phyloP scores from a whole-genome alignment of 2,797 vertebrate genomes.

The Gymnodraco acuticeps region DNA sequence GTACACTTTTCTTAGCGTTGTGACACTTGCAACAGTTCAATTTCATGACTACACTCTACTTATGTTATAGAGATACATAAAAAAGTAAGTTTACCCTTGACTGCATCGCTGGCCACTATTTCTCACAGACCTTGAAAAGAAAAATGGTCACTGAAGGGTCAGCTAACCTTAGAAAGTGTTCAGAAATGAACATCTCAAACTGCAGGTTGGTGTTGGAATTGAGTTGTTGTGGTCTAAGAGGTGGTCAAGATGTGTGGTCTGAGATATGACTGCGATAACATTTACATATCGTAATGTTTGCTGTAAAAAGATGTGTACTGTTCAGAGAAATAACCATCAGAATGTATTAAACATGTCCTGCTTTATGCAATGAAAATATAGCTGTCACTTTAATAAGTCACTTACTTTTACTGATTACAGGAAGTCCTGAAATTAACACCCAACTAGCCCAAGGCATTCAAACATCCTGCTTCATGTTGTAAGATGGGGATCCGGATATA shows the following conservation, averaged over 20 bases:
- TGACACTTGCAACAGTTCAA: not conserved
- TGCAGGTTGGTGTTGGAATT: not conserved
- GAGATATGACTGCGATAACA: not conserved
- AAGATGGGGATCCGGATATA: not conserved
- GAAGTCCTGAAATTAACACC: not conserved
- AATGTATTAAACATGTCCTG: conserved; percentile 26
- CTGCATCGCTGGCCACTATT: not conserved
- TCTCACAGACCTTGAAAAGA: not conserved
- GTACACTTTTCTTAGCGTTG: not conserved
- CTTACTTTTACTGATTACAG: too few species aligned
- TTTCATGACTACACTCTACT: not conserved
- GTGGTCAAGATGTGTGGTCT: not conserved
- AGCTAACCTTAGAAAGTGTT: not conserved
- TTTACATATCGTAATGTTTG: not conserved
- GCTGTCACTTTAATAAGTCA: not conserved
- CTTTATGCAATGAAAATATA: conserved; percentile 6
- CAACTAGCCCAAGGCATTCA: not conserved
- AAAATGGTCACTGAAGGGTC: not conserved
- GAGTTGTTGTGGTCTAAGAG: not conserved
- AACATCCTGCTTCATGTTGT: not conserved
- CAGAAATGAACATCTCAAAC: conserved; percentile 2
- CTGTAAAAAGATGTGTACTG: conserved; percentile 10
- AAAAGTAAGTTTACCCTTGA: not conserved
- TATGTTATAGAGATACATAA: not conserved
- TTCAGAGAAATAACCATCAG: conserved; percentile 24